Evolutionary conservation across 2,888 invertebrate genomes (phyloP).

Genomic region (Perizoma affinitatum): DNA sequence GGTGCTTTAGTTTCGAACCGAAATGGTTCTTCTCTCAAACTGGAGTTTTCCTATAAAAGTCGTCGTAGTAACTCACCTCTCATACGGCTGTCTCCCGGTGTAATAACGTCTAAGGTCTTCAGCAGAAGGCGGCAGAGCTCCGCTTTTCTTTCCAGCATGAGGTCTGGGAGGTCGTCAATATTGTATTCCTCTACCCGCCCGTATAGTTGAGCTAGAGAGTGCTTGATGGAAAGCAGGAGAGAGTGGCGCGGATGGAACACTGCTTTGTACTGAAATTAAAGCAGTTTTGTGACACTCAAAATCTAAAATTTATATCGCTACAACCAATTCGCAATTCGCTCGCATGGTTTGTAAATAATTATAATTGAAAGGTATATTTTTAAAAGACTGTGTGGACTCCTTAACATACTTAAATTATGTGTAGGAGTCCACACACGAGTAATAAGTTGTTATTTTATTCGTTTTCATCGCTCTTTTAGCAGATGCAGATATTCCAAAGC

Average conservation of each 20-base stretch:
- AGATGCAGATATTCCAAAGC: no score
- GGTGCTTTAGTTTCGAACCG: not conserved
- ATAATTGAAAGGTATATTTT: no score
- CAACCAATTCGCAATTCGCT: no score
- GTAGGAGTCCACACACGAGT: no score
- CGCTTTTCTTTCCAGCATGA: slow-evolving; percentile 89
- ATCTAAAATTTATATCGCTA: no score
- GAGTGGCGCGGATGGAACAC: slow-evolving; percentile 91
- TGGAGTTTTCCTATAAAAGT: not conserved
- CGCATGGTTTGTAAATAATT: no score
- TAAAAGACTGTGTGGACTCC: no score
- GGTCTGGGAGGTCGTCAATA: slow-evolving; percentile 88
- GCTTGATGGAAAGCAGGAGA: slow-evolving; percentile 86
- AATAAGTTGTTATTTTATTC: no score
- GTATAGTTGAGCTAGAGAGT: slow-evolving; percentile 90
- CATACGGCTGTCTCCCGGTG: slow-evolving; percentile 90
- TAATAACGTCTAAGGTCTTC: slow-evolving; percentile 87
- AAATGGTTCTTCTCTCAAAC: no score
- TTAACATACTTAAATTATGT: no score
- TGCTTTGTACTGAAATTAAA: slow-evolving; percentile 81
- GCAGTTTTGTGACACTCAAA: no score
- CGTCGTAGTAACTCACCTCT: slow-evolving; percentile 80
- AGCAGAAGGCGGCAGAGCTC: slow-evolving; percentile 89
- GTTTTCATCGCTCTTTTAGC: no score
- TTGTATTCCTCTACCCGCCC: slow-evolving; percentile 89